Base-by-base conservation (phyloP, 2,113 vertebrate genomes). In the Nothocercus nigrocapillus region DNA sequence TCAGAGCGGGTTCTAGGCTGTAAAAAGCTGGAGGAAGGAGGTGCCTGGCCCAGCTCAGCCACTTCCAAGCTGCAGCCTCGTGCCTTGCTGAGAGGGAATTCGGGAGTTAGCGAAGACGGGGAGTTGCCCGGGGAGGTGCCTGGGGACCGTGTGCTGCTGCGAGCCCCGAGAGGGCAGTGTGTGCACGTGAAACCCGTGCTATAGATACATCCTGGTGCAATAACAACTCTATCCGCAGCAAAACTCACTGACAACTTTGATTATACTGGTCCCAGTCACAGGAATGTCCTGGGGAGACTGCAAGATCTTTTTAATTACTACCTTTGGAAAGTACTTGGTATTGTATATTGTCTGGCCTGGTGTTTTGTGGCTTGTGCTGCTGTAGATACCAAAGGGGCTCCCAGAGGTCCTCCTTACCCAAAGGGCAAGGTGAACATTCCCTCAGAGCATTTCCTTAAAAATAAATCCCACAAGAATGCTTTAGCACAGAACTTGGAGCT, bases 81-180 rank as follows among this genome's bases (percentile, higher is more conserved):
- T 1, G 14, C 34, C 67, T 58, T n/a, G 7, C 20, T 38, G 32
- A 9, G 25, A 25, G 66, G 36, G 30, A 2, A 36, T 59, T 25
- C 58, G 10, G 3, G 59, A 58, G 8, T 18, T 2, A 44, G 25
- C 21, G 2, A 2, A 27, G 44, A 4, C 51, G 38, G 11, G 45
- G 30, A 28, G 64, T 5, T 13, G 14, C 38, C 62, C 2, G 42
- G 53, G 40, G 82, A 8, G 13, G 85, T 66, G 49, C 19, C 32
- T 17, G 40, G 68, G 16, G 69, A 70, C 59, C 18, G 22, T 1
- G 22, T 28, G 40, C 80, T 76, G 38, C 3, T 53, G 54, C 20
- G 15, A 44, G 38, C 96, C 96, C 85, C 19, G 64, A 96, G 96
- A 91, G 96, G 96, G 96, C 96, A 94, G 89, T 90, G 78, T 62